Percentiles rank a stretch among this genome's conserved stretches.
Conservation (phyloP, 2,113 vertebrate genomes). For the Eulemur macaco region DNA sequence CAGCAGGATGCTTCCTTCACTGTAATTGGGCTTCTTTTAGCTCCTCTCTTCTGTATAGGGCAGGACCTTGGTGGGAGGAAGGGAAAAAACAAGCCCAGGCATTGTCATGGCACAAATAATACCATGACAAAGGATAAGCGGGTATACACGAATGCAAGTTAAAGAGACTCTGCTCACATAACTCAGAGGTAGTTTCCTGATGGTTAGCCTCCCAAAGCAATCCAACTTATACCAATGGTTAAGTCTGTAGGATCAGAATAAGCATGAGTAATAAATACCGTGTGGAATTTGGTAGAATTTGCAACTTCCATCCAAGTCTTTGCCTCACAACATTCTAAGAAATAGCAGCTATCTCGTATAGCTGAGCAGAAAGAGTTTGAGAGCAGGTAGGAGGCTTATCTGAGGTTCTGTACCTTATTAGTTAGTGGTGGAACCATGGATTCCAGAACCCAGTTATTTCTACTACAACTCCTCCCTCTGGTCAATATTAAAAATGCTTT, state of each 20-base stretch:
- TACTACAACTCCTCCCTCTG: not conserved
- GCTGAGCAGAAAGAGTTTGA: not conserved
- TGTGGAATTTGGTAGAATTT: not conserved
- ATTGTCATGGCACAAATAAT: not conserved
- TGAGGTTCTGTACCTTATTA: not conserved
- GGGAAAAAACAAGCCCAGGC: not conserved
- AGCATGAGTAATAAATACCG: not conserved
- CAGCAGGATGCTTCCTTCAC: not conserved
- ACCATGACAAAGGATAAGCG: not conserved
- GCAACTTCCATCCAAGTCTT: not conserved
- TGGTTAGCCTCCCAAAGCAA: not conserved
- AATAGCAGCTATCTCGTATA: not conserved
- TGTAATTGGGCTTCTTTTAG: not conserved
- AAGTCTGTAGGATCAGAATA: not conserved
- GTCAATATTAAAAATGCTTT: not conserved
- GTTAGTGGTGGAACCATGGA: not conserved
- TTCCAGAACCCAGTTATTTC: not conserved
- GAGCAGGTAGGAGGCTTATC: not conserved
- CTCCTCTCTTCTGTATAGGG: not conserved
- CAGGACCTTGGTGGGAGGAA: not conserved
- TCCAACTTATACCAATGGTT: not conserved
- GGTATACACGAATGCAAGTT: not conserved
- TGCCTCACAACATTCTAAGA: not conserved
- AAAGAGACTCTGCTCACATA: not conserved
- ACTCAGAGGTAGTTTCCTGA: not conserved